Conservation (phyloP, 2,888 invertebrate genomes). For the Trachelus troglodyta region DNA sequence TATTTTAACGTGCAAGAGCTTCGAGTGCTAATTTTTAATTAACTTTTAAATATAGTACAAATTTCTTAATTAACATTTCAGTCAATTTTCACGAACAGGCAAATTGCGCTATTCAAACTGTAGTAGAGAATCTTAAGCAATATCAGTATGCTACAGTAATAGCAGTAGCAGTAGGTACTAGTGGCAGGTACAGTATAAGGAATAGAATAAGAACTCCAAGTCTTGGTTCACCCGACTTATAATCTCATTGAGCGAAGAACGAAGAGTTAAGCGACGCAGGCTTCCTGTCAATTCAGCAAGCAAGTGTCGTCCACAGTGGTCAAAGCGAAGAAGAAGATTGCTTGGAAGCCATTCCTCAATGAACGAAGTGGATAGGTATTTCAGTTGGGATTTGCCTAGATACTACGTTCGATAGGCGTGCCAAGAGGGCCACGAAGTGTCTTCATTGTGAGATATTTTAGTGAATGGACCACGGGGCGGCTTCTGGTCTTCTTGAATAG, state of each 20-base stretch:
- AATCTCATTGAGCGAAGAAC: conserved; percentile 52
- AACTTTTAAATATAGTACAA: background rate
- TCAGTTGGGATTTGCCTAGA: conserved; percentile 48
- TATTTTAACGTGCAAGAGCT: background rate
- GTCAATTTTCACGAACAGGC: background rate
- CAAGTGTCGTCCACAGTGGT: conserved; percentile 49
- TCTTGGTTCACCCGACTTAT: conserved; percentile 38
- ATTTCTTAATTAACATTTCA: background rate
- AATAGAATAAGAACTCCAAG: background rate
- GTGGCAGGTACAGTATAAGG: background rate
- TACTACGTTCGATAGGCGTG: conserved; percentile 43
- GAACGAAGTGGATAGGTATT: conserved; percentile 36
- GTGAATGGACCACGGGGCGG: conserved; percentile 36
- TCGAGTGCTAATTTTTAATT: background rate
- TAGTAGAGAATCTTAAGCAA: background rate
- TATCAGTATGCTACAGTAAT: background rate
- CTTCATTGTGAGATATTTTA: conserved; percentile 29
- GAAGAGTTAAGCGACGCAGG: conserved; percentile 56
- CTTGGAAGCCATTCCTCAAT: conserved; percentile 44
- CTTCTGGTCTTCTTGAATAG: conserved; percentile 35
- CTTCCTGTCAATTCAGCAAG: conserved; percentile 60
- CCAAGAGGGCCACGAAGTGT: conserved; percentile 25
- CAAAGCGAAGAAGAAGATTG: conserved; percentile 38
- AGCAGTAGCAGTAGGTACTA: background rate
- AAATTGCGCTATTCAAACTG: background rate